Evolutionary conservation across 2,113 vertebrate genomes (phyloP).

Genomic region (Naja naja): DNA sequence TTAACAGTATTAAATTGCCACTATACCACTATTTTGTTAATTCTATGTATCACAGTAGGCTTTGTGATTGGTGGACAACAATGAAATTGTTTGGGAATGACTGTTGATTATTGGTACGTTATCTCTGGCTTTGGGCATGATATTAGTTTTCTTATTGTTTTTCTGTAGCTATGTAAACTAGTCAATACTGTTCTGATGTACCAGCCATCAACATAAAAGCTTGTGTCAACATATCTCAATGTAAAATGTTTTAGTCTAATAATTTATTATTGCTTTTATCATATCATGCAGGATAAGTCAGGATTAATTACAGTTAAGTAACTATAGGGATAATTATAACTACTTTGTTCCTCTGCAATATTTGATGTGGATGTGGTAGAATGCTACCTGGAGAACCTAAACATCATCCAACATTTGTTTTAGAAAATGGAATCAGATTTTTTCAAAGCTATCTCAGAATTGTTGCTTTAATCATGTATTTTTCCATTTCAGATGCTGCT

Average conservation of each 20-base stretch:
- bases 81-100: background rate
- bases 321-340: slow-evolving; percentile 28
- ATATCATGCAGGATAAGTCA: background rate
- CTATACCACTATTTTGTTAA: background rate
- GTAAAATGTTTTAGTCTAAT: background rate
- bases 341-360: slow-evolving; percentile 39
- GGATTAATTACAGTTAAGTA: slow-evolving; percentile 30
- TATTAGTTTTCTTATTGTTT: background rate
- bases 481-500: slow-evolving; percentile 27
- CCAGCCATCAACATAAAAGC: background rate
- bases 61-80: background rate
- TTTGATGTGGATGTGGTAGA: slow-evolving; percentile 55
- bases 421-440: slow-evolving; percentile 56
- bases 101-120: background rate
- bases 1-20: background rate
- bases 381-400: slow-evolving; percentile 37
- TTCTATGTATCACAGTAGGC: background rate
- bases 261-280: background rate
- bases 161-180: background rate
- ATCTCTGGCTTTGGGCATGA: background rate
- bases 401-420: slow-evolving; percentile 50
- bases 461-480: slow-evolving; percentile 34
- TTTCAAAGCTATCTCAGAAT: slow-evolving; percentile 45
- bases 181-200: background rate
- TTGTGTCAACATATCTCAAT: background rate